Conservation (phyloP, 1,140 invertebrate species). For the Orchestia grillus region DNA sequence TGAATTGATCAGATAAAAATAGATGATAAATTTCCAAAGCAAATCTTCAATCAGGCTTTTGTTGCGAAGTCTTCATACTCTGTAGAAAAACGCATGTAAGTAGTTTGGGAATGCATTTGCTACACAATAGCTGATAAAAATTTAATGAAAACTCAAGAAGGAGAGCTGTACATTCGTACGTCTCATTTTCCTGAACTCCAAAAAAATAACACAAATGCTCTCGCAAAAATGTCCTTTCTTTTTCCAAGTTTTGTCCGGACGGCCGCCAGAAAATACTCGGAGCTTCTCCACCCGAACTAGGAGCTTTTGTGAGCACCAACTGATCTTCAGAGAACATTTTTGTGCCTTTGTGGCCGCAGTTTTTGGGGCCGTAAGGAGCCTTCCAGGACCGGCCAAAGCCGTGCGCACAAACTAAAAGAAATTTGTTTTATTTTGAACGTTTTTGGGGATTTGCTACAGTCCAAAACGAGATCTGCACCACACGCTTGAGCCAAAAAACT, state of each 20-base stretch:
- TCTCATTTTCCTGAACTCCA: neutral
- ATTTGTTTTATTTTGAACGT: neutral
- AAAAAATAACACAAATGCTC: neutral
- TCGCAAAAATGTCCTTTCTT: constrained; percentile 31
- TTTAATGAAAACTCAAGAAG: neutral
- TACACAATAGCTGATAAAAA: neutral
- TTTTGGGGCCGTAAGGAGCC: neutral
- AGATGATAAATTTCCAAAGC: neutral
- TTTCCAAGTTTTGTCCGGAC: neutral
- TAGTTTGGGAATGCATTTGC: neutral
- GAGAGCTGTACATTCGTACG: neutral
- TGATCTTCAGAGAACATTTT: constrained; percentile 11
- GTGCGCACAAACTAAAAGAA: neutral
- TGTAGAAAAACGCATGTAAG: neutral
- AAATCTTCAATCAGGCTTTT: neutral
- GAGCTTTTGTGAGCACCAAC: neutral
- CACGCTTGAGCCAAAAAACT: neutral
- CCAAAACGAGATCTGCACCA: neutral
- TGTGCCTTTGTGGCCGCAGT: neutral
- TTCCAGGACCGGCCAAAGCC: neutral
- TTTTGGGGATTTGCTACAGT: neutral
- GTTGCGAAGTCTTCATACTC: neutral
- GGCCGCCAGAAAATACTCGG: neutral
- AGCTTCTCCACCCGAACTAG: neutral
- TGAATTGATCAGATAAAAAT: neutral